A percentile compares a stretch with the other conserved stretches of the same genome.
Evolutionary conservation across 2,888 invertebrate species (phyloP).

Genomic region (Cryptocheilus praepositus): DNA sequence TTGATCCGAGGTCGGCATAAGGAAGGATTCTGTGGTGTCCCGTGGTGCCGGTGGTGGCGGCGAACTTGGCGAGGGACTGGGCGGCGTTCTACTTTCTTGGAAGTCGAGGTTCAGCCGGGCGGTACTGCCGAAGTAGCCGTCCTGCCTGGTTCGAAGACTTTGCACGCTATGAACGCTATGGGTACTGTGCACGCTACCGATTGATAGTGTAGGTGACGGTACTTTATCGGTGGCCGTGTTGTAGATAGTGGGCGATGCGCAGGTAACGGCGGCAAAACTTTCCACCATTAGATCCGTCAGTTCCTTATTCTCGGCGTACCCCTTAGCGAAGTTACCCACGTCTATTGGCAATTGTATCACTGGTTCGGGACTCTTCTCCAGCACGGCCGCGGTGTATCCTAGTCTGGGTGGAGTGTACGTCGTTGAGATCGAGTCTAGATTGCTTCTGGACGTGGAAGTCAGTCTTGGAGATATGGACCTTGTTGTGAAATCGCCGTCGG

Average conservation of each 20-base stretch:
- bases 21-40: constrained; percentile 77
- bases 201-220: constrained; percentile 80
- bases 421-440: constrained; percentile 65
- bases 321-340: constrained; percentile 78
- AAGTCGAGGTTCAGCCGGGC: constrained; percentile 76
- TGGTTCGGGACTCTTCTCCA: constrained; percentile 74
- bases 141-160: constrained; percentile 78
- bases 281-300: constrained; percentile 76
- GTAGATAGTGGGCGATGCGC: constrained; percentile 77
- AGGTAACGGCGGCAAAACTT: constrained; percentile 75
- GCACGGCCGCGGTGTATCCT: constrained; percentile 82
- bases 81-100: constrained; percentile 75
- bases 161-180: constrained; percentile 62
- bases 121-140: constrained; percentile 78
- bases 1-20: constrained; percentile 71
- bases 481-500: constrained; percentile 79
- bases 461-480: constrained; percentile 71
- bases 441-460: constrained; percentile 66
- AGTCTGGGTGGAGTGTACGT: constrained; percentile 74
- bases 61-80: constrained; percentile 79
- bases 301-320: constrained; percentile 76
- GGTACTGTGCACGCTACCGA: constrained; percentile 74
- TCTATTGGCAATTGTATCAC: constrained; percentile 77
- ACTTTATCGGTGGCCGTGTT: constrained; percentile 77
- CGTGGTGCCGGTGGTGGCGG: constrained; percentile 90